Base-by-base conservation (phyloP, 2,888 invertebrate species). In the Pyrrhia umbra region DNA sequence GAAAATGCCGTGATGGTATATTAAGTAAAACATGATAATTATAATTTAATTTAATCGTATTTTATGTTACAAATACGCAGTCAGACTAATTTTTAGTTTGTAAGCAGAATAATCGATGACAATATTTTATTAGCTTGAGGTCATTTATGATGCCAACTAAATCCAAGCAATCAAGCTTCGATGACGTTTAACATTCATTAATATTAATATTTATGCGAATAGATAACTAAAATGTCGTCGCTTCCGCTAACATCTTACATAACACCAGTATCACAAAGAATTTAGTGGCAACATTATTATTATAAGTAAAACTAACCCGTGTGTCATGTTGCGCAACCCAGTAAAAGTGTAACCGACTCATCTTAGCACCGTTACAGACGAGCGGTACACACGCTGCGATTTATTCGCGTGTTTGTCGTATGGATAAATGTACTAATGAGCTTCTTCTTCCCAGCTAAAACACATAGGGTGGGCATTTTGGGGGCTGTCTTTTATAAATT, bases 301-400 rank as follows among this genome's bases (percentile, higher is more conserved):
- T 55, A 40, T 43, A 46, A 46, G 42, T 43, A 58, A 55, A 25
- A 50, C 40, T 68, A 67, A 56, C 39, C 51, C 34, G 30, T 16
- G 45, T 1, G 6, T 8, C 9, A 25, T 15, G 42, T 75, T 75
- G 57, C 68, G 72, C 74, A 77, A 83, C 62, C 37, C 64, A 65
- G 83, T 78, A 79, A 73, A 74, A 81, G 83, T 77, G 54, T 56
- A 50, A 50, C 42, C 42, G 57, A 51, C 43, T 40, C 52, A 46
- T 45, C 39, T 39, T 2, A 50, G 57, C 61, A 46, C 78, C 78
- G 80, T 73, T 75, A 63, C 68, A 70, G 58, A 75, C 65, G 70
- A 68, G 78, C 73, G 64, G 61, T 49, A 13, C 13, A 20, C 43
- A 16, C 6, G 16, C 25, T 16, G 57, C 40, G 18, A 13, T 20